Conservation (phyloP, 2,113 vertebrate genomes). For the Penelope pileata region DNA sequence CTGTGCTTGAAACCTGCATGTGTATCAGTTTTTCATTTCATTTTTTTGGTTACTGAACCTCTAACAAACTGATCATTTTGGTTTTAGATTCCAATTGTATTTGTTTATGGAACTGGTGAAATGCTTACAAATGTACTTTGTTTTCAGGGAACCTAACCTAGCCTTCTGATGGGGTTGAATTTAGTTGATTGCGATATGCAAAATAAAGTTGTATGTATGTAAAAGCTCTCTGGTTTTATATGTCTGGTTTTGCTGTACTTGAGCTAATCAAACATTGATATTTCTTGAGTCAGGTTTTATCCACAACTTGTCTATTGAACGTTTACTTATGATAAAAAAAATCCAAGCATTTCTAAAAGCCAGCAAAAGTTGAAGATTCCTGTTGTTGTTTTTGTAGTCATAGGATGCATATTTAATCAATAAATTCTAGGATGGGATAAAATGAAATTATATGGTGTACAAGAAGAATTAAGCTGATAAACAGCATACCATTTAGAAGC, state of each 20-base stretch:
- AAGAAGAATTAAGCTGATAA: slow-evolving; percentile 31
- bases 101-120: slow-evolving; percentile 81
- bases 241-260: slow-evolving; percentile 19
- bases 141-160: slow-evolving; percentile 64
- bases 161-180: slow-evolving; percentile 46
- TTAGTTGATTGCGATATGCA: slow-evolving; percentile 53
- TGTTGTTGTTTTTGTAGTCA: neutral
- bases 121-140: slow-evolving; percentile 76
- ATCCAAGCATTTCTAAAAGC: neutral
- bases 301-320: slow-evolving; percentile 1
- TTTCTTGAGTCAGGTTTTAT: slow-evolving; percentile 56
- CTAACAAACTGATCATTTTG: slow-evolving; percentile 76
- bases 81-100: slow-evolving; percentile 80
- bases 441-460: slow-evolving; percentile 41
- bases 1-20: slow-evolving; percentile 25
- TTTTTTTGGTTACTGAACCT: slow-evolving; percentile 73
- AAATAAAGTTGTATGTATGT: slow-evolving; percentile 51
- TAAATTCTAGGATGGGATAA: slow-evolving; percentile 25
- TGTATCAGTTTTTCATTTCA: slow-evolving; percentile 71
- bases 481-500: neutral
- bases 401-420: slow-evolving; percentile 5
- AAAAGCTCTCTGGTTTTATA: slow-evolving; percentile 23
- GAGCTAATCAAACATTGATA: slow-evolving; percentile 40
- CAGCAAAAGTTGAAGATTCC: slow-evolving; percentile 32
- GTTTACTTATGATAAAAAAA: neutral